Evolutionary conservation across 2,797 vertebrate genomes (phyloP), one percentile per base, ranked within the genome.

Genomic region (Ceryle rudis): DNA sequence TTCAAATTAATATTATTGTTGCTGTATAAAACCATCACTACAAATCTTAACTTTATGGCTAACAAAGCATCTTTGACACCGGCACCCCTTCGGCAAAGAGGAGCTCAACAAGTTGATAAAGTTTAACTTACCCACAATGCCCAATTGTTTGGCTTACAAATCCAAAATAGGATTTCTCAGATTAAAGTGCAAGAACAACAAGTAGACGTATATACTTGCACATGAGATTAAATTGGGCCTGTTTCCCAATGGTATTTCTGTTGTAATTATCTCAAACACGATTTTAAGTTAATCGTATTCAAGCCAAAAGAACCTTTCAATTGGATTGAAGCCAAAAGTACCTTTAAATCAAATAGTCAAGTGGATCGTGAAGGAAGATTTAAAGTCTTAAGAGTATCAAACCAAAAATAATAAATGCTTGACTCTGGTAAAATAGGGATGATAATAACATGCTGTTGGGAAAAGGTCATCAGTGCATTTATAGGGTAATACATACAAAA

Each of bases 1-100:
- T 52, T 93, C 87, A 85, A 85, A 94, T 91, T 90, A 93, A 54
- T 91, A 89, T 83, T 61, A 95, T 51, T 81, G 73, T 69, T 51
- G 83, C 73, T 86, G 78, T 6, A 71, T 89, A 90, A 88, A 95
- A 14, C 37, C 29, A 19, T 26, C 79, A 41, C n/a, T 35, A 19
- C 78, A 55, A 64, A 95, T 91, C 72, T 55, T 57, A 2, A 2
- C 29, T 84, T 92, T 46, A 94, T 31, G 71, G 88, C 73, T n/a
- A 88, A 83, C 22, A 69, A 78, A 94, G 65, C 54, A 42, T 28
- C 66, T 79, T 37, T 79, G 64, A 84, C 71, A 89, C 49, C 0
- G 31, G 42, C 51, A 55, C 10, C 75, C 85, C 80, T 74, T 83
- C 14, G 78, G 91, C 82, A 47, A 90, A 84, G 33, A 71, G n/a